Evolutionary conservation across 2,888 invertebrate species (phyloP), one percentile per base, ranked within the genome.

Genomic region (Archips xylosteana): DNA sequence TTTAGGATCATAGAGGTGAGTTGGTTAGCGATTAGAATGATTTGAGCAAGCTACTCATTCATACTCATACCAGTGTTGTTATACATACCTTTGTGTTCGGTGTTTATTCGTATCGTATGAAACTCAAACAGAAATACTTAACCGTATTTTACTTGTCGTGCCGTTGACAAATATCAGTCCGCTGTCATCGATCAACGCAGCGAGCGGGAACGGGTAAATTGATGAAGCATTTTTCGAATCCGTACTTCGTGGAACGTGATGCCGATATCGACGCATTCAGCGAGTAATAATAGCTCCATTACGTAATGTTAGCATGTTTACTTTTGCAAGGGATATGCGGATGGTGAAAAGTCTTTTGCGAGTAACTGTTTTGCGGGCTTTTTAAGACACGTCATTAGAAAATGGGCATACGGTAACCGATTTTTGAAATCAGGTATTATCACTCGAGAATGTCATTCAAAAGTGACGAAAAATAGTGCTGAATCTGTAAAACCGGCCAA

Each of bases 181-280:
- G 78, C 79, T 83, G 86, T 85, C 87, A 89, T 90, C 87, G 83
- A 89, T 90, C 89, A 89, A 77, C 76, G 81, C 84, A 83, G 79
- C 85, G 87, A 85, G 82, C 86, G 82, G 82, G 87, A 87, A 87
- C 86, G 85, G 84, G 85, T 85, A 86, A 87, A 88, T 88, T 88
- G 86, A 86, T 85, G 85, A 85, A 85, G 85, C 87, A 85, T 87
- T 87, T 89, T 88, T 88, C 81, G 82, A 78, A 83, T 85, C 83
- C 83, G 79, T 34, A 78, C 79, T 78, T 77, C 76, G 76, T 64
- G 70, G 78, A 78, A 78, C 79, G 77, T 76, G 78, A 81, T 80
- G 81, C 79, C 76, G 83, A 81, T 82, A 80, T 81, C 74, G 73
- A 39, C 51, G 73, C 45, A 64, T 69, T 64, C 64, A 60, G 69